Evolutionary conservation across 1,140 invertebrate species (phyloP), one percentile per base, ranked within the genome.

Genomic region (Euborellia annulipes): DNA sequence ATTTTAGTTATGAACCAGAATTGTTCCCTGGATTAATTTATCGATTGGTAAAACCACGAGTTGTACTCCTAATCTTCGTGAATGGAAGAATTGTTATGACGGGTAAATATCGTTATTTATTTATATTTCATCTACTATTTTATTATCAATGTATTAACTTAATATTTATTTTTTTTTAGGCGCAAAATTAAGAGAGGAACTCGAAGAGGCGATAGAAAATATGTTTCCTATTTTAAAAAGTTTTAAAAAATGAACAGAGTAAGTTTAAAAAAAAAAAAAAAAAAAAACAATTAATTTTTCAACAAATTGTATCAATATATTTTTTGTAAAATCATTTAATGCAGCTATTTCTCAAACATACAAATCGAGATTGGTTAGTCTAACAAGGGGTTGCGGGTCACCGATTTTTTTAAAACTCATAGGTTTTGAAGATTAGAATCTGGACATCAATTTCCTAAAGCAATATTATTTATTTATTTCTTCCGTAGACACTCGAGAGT

Each of bases 21-120:
- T 62, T 98, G 41, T 98, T 98, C 68, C 92, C 95, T 37, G 94
- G 93, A 19, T 72, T 98, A 27, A 95, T 98, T 47, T 98, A 98
- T 64, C 73, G 95, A 56, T 91, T 98, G 88, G 85, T 98, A 14
- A 82, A 88, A 55, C 95, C 95, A 6, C 78, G 89, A 56, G 85
- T 98, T 46, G 94, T 98, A 0, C 65, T 98, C 19, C 67, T 98
- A 1, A 95, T 98, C 64, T 97, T 97, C 72, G 92, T 97, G 1
- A 95, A 93, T 67, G 94, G 94, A 43, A 97, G 97, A 76, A 79
- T 98, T 50, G 89, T 95, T 2, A 76, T 96, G 42, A 96, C 92
- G 62, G 87, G 85, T 88, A 68, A 60, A 51, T 46, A 11, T n/a
- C 8, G 44, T 34, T 52, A 41, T 47, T 42, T 46, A 34, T 36